Evolutionary conservation across 2,888 invertebrate species (phyloP), one percentile per base, ranked within the genome.

Genomic region (Steromphala cineraria): DNA sequence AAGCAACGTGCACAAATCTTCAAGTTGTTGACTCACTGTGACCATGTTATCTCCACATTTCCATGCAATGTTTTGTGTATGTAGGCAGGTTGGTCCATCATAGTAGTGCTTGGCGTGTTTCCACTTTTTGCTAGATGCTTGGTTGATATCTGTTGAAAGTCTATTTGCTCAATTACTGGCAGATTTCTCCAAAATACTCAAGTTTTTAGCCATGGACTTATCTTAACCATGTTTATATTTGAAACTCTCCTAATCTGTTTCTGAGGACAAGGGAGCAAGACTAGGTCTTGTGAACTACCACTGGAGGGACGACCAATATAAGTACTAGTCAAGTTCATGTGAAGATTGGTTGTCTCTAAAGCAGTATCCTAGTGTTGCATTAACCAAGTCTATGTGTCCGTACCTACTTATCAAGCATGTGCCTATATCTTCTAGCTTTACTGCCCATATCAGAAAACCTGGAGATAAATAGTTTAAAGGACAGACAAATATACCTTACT

Each of bases 101-200:
- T 40, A 36, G 19, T 71, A 71, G 71, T 71, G 71, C 71, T 71
- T 71, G 71, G 40, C 40, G 71, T n/a, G 40, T 19, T 71, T n/a
- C 71, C 10, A 71, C 36, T 40, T 36, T 40, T 28, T 71, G 28
- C 31, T 71, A 71, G 71, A 17, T 71, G 28, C 31, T 62, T 62
- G 19, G 28, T 28, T 62, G 40, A 36, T 36, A 46, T 36, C 71
- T 71, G 71, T 71, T 71, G 36, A 71, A 31, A 71, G 31, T 71
- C 56, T 21, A 56, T 71, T 36, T 71, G 71, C 71, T 71, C 71
- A 71, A 71, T 71, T 71, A 36, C 71, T 36, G 36, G 71, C 71
- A 36, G 71, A 71, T 36, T 15, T 36, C 40, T 40, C 71, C 71
- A 71, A 36, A 71, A 71, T 71, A 71, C 71, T 71, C 71, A 71